phyloP scores from a whole-genome alignment of 2,888 invertebrate species.

The Octonoba sinensis region DNA sequence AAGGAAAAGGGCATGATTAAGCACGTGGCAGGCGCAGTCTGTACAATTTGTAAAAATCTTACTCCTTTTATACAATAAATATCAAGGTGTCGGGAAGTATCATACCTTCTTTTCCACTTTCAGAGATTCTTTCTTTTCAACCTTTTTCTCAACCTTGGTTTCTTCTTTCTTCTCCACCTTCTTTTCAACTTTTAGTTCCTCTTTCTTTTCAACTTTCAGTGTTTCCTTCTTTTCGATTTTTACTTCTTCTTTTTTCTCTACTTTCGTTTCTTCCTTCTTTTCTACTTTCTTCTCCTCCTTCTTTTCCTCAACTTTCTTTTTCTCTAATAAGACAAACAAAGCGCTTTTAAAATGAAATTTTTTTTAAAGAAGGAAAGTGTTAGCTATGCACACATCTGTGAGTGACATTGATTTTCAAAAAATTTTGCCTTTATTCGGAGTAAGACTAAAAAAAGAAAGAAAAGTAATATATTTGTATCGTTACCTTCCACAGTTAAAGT shows the following conservation, averaged over 20 bases:
- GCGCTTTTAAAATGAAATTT: slow-evolving; percentile 99
- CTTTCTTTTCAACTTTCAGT: slow-evolving; percentile 54
- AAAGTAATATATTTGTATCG: no score
- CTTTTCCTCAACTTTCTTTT: slow-evolving; percentile 50
- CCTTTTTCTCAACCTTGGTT: slow-evolving; percentile 52
- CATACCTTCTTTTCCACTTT: slow-evolving; percentile 56
- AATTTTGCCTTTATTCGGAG: no score
- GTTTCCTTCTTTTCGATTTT: slow-evolving; percentile 66
- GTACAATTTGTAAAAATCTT: no score
- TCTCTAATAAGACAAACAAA: background rate
- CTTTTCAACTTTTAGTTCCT: slow-evolving; percentile 68
- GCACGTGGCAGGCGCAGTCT: no score
- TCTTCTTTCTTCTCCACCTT: slow-evolving; percentile 52
- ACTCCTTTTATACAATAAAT: no score
- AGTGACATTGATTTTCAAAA: no score
- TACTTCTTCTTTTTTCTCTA: slow-evolving; percentile 71
- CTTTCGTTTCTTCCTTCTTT: slow-evolving; percentile 70
- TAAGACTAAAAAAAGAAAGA: no score
- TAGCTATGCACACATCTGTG: no score
- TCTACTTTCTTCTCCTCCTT: slow-evolving; percentile 44
- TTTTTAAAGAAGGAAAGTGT: slow-evolving; percentile 95
- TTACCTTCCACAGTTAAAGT: slow-evolving; percentile 82
- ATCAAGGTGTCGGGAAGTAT: no score
- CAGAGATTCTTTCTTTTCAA: slow-evolving; percentile 68
- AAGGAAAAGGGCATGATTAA: no score